These are phyloP conservation scores for Caenorhabditis imperialis DNA, from an alignment of 2,888 invertebrate genomes.

Conservation along the genomic window DNA sequence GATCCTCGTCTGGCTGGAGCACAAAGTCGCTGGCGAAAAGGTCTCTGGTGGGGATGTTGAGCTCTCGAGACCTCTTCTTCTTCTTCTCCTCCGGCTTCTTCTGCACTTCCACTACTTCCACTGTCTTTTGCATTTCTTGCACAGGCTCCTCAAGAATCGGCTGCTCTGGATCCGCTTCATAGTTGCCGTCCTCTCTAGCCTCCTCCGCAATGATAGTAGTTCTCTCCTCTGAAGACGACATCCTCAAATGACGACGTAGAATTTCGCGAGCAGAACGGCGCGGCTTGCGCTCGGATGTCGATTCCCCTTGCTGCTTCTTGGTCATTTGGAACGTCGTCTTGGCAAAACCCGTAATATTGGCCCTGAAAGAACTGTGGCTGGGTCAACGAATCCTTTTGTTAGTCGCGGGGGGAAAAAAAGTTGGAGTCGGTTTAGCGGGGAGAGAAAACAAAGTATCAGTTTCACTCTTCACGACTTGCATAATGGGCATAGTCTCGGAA, in stretches of 20 bases:
- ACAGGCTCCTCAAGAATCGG: slow-evolving; percentile 15
- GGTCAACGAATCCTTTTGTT: not conserved
- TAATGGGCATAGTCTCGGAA: not conserved
- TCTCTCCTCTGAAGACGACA: slow-evolving; percentile 39
- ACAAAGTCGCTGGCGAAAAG: slow-evolving; percentile 34
- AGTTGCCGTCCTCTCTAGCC: slow-evolving; percentile 35
- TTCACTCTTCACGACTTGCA: not conserved
- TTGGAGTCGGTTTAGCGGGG: no score
- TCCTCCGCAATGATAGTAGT: slow-evolving; percentile 16
- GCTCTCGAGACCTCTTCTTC: slow-evolving; percentile 21
- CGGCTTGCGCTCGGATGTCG: not conserved
- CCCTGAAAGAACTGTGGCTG: slow-evolving; percentile 14
- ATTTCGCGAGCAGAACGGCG: slow-evolving; percentile 4
- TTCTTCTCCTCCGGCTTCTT: slow-evolving; percentile 16
- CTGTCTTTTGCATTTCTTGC: slow-evolving; percentile 11
- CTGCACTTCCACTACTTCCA: slow-evolving; percentile 1
- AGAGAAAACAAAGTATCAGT: no score
- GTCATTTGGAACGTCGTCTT: slow-evolving; percentile 29
- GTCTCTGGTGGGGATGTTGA: slow-evolving; percentile 29
- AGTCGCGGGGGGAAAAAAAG: no score
- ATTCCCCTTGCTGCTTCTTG: slow-evolving; percentile 9
- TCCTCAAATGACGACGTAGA: slow-evolving; percentile 9
- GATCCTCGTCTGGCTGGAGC: slow-evolving; percentile 29
- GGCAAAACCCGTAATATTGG: slow-evolving; percentile 43
- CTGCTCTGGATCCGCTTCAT: slow-evolving; percentile 23